Conservation (phyloP, 1,140 invertebrate species). For the Brachionus manjavacas region DNA sequence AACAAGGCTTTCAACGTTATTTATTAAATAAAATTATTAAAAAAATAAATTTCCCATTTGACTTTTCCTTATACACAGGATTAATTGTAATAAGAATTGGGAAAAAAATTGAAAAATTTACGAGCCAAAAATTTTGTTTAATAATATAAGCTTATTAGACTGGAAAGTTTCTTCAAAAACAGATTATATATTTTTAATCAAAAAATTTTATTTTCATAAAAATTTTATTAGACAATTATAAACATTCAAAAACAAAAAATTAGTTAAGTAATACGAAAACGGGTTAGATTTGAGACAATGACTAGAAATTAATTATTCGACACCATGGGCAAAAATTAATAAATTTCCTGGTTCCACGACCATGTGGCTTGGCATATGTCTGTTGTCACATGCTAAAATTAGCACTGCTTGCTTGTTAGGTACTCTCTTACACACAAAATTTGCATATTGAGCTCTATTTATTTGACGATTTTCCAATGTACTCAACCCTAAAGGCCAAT, state of each 20-base stretch:
- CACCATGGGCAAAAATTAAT: constrained; percentile 96
- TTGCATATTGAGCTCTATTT: constrained; percentile 83
- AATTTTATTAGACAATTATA: neutral
- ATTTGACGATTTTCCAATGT: constrained; percentile 83
- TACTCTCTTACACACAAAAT: constrained; percentile 85
- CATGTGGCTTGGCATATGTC: constrained; percentile 88
- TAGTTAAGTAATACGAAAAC: neutral
- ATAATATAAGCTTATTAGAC: no score
- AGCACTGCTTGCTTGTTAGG: constrained; percentile 79
- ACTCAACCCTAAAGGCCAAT: constrained; percentile 84
- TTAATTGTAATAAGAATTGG: no score
- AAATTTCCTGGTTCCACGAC: constrained; percentile 92
- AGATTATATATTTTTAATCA: no score
- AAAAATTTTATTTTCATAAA: neutral
- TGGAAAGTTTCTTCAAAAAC: no score
- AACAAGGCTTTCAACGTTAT: no score
- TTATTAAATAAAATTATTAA: no score
- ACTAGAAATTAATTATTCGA: constrained; percentile 64
- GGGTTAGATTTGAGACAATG: neutral
- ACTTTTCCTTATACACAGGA: no score
- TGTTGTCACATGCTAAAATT: constrained; percentile 86
- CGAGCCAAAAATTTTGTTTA: no score
- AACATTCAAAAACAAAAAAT: neutral
- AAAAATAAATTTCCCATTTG: no score
- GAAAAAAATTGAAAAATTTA: no score